Base-by-base conservation (phyloP, 2,113 vertebrate genomes). In the Toxotes chatareus region DNA sequence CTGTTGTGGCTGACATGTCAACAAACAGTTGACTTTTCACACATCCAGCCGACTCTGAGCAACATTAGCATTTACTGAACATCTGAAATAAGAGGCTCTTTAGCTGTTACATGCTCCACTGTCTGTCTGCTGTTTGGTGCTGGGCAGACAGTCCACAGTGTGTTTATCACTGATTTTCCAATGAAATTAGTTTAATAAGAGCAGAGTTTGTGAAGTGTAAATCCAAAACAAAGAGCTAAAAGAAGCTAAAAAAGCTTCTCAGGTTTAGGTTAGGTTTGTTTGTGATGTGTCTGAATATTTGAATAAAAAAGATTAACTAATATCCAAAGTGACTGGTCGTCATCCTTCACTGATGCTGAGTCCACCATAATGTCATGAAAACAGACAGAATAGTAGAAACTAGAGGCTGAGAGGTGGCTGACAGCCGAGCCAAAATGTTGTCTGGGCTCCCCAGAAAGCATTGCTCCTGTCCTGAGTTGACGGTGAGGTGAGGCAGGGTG, bases 401-500 rank as follows among this genome's bases (percentile, higher is more conserved):
- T 12, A 40, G 7, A 66, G 56, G 27, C 36, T 61, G n/a, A 40
- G 72, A 71, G 12, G 74, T 46, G 8, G 47, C n/a, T 75, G 57
- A 73, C 73, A 78, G 61, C 32, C 4, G 1, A 55, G 31, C 31
- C 68, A 62, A 66, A 53, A 53, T 57, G 55, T 68, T 75, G 60
- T 63, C 56, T 31, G 40, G 27, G 61, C 42, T 36, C 56, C 40
- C 32, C 12, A 42, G 42, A 81, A 81, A 56, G 47, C 83, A n/a
- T 68, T 47, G 12, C 73, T 64, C 40, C 65, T 32, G 55, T 34
- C 67, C 57, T 16, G 81, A 9, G 42, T n/a, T 60, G 65, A 74
- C 66, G 74, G 38, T 4, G 23, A 57, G 76, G 69, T 74, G 78
- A 70, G 56, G 55, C 21, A 12, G 27, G 69, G 68, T 27, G 55